phyloP scores from a whole-genome alignment of 2,797 vertebrate genomes.

The Artibeus lituratus region DNA sequence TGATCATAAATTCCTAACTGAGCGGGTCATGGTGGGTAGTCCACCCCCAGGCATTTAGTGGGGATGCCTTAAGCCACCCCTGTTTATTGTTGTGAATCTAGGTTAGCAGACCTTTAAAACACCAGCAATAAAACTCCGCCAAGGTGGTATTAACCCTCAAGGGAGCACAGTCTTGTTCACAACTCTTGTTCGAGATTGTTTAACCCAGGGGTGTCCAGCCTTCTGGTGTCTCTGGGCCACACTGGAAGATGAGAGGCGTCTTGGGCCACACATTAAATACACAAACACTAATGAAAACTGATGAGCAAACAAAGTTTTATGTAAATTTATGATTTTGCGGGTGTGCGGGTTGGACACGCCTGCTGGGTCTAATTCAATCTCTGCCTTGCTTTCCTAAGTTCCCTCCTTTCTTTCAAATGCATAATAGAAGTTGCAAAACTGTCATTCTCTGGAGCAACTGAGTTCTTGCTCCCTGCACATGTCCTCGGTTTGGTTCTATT shows the following conservation, averaged over 20 bases:
- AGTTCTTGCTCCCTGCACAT: neutral
- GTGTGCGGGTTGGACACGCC: too few species aligned
- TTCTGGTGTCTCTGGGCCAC: too few species aligned
- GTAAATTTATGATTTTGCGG: too few species aligned
- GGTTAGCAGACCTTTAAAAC: neutral
- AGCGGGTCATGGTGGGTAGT: neutral
- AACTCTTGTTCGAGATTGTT: neutral
- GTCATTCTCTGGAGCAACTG: neutral
- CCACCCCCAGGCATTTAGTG: too few species aligned
- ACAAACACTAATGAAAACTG: too few species aligned
- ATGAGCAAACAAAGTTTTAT: too few species aligned
- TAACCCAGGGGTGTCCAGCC: neutral
- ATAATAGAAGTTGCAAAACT: neutral
- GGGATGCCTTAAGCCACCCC: neutral
- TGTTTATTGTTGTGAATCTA: neutral
- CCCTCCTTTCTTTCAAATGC: neutral
- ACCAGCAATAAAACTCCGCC: neutral
- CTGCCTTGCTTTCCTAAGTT: neutral
- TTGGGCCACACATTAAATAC: too few species aligned
- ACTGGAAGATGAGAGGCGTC: too few species aligned
- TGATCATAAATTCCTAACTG: neutral
- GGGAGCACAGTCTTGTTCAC: neutral
- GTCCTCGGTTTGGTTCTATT: neutral
- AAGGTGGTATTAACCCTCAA: too few species aligned
- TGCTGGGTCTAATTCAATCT: neutral